Evolutionary conservation across 2,113 vertebrate genomes (phyloP).

Genomic region (Corythaixoides concolor): DNA sequence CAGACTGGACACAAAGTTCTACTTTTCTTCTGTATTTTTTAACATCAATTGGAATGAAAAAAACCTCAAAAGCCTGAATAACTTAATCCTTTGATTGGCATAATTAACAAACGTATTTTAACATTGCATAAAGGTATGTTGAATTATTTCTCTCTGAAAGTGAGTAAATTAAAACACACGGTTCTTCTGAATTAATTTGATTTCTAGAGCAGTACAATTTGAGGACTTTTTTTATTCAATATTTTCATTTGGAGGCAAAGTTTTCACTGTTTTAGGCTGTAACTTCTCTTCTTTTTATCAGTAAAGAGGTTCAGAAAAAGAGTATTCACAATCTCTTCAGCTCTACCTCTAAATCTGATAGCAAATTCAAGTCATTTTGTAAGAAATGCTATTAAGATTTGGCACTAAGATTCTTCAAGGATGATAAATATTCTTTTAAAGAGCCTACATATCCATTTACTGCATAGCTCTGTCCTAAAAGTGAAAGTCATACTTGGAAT

Average conservation of each 20-base stretch:
- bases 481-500: conserved; percentile 66
- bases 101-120: background rate
- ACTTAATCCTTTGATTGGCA: background rate
- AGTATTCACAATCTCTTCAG: background rate
- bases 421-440: conserved; percentile 74
- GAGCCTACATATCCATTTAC: conserved; percentile 43
- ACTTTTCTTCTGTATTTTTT: background rate
- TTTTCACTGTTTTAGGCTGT: conserved; percentile 8
- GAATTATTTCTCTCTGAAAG: background rate
- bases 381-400: conserved; percentile 75
- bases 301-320: background rate
- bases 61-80: background rate
- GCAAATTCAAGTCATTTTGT: conserved; percentile 66
- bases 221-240: background rate
- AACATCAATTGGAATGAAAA: background rate
- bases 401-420: conserved; percentile 70
- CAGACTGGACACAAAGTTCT: background rate
- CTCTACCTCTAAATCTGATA: conserved; percentile 67
- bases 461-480: conserved; percentile 57
- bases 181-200: background rate
- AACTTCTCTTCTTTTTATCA: conserved; percentile 31
- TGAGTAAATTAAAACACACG: background rate
- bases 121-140: background rate
- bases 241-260: background rate
- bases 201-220: background rate